These are phyloP conservation scores for Drosophila anomelani DNA, from an alignment of 2,888 invertebrate species.

Conservation along the genomic window DNA sequence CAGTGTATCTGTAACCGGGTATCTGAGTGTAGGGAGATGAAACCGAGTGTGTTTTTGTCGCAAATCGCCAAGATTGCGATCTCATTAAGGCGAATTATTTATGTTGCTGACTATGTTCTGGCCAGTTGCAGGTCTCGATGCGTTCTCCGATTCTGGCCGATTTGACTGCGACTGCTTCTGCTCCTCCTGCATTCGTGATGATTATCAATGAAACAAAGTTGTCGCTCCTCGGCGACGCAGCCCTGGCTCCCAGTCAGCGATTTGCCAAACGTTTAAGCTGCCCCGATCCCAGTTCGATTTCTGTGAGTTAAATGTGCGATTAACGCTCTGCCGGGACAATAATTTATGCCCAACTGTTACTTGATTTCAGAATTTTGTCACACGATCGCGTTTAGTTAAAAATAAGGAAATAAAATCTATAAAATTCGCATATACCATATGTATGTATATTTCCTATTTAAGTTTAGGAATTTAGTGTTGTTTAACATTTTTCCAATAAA, in stretches of 20 bases:
- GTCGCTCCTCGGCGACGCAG: constrained; percentile 44
- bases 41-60: constrained; percentile 76
- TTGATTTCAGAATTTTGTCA: constrained; percentile 64
- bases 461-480: no score
- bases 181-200: constrained; percentile 72
- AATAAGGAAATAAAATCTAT: not conserved
- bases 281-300: constrained; percentile 49
- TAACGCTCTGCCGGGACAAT: constrained; percentile 71
- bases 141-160: constrained; percentile 48
- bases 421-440: not conserved
- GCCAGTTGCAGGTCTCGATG: constrained; percentile 72
- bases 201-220: constrained; percentile 73
- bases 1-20: constrained; percentile 7
- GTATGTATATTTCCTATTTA: not conserved
- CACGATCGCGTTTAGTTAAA: constrained; percentile 51
- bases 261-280: constrained; percentile 57
- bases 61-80: constrained; percentile 81
- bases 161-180: constrained; percentile 47
- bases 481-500: not conserved
- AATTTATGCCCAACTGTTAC: constrained; percentile 75
- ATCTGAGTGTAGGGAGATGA: constrained; percentile 41
- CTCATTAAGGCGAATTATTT: constrained; percentile 84
- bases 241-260: constrained; percentile 35
- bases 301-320: constrained; percentile 68
- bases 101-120: constrained; percentile 82